Percentiles rank a stretch among this genome's conserved stretches.
phyloP scores from a whole-genome alignment of 2,888 invertebrate genomes.

The Euzetes globulus region DNA sequence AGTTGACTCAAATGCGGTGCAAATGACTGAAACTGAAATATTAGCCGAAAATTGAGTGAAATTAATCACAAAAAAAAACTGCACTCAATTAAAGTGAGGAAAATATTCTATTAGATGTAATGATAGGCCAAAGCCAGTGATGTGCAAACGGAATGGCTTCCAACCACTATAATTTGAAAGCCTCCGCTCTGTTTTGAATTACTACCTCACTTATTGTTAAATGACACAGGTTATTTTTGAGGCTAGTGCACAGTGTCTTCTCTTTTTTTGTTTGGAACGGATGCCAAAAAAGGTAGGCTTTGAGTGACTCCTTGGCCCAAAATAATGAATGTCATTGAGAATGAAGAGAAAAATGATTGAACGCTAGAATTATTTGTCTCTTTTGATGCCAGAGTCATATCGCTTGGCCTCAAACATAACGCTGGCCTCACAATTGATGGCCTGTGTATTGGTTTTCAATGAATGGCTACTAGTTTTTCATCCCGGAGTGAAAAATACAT shows the following conservation, averaged over 20 bases:
- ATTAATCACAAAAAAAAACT: neutral
- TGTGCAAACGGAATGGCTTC: no score
- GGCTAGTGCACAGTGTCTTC: no score
- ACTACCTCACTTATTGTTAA: no score
- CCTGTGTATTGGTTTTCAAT: neutral
- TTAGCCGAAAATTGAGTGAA: neutral
- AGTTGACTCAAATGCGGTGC: no score
- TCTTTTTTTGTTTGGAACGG: no score
- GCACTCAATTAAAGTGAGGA: neutral
- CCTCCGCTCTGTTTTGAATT: no score
- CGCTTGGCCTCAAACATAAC: neutral
- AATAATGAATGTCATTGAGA: neutral
- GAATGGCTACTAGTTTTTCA: slow-evolving; percentile 1
- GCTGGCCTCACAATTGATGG: neutral
- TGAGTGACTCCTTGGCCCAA: neutral
- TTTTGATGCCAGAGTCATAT: neutral
- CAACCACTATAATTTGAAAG: no score
- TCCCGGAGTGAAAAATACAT: neutral
- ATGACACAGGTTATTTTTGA: no score
- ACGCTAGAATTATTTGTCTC: neutral
- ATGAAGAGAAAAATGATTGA: neutral
- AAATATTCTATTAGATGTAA: no score
- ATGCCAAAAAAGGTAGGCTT: neutral
- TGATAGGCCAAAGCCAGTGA: no score
- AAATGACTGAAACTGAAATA: neutral